phyloP scores from a whole-genome alignment of 2,797 vertebrate species.

The Phataginus tetradactyla region DNA sequence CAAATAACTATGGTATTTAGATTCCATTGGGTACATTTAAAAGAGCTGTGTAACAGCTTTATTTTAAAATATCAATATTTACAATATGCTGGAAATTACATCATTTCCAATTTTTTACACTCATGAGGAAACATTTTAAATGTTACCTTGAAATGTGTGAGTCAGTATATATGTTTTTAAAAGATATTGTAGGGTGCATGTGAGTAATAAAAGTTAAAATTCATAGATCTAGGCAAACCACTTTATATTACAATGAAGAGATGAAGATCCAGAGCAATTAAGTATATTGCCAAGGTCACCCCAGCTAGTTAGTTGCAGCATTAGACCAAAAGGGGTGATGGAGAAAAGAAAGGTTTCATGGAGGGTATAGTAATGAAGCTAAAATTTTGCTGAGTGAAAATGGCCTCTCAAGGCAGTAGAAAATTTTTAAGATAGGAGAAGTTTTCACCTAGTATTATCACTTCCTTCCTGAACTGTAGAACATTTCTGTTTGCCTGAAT shows the following conservation, averaged over 20 bases:
- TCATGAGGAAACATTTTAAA: constrained; percentile 44
- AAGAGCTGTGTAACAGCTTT: not conserved
- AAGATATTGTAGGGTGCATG: not conserved
- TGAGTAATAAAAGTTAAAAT: not conserved
- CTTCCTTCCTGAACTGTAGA: not conserved
- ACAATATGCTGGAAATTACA: not conserved
- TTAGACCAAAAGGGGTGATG: not conserved
- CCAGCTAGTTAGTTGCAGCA: not conserved
- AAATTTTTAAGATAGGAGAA: not conserved
- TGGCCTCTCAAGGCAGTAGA: not conserved
- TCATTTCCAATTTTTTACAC: constrained; percentile 47
- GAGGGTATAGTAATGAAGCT: not conserved
- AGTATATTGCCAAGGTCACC: not conserved
- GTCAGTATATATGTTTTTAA: not conserved
- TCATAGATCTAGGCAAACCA: not conserved
- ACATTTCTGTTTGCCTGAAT: not conserved
- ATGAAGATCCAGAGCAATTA: not conserved
- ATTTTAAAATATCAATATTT: constrained; percentile 53
- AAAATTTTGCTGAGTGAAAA: not conserved
- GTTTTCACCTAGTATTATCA: not conserved
- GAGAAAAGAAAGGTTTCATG: not conserved
- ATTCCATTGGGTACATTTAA: not conserved
- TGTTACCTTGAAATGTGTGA: not conserved
- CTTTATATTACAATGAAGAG: not conserved
- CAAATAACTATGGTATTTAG: not conserved